Evolutionary conservation across 2,888 invertebrate genomes (phyloP).

Genomic region (Chrysomela aeneicollis): DNA sequence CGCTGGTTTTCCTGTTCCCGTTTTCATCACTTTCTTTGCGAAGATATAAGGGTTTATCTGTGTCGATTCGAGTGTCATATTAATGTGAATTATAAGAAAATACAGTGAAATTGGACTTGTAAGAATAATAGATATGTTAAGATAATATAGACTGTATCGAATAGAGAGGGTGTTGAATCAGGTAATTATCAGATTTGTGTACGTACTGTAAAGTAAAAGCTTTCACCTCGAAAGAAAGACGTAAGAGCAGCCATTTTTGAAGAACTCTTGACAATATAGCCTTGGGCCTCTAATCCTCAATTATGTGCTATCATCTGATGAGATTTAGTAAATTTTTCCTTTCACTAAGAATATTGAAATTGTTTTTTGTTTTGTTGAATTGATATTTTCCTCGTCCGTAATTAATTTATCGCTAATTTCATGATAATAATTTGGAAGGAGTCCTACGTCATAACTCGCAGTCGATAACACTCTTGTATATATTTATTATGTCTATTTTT

Average conservation of each 20-base stretch:
- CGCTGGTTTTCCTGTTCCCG: conserved; percentile 12
- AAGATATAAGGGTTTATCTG: conserved; percentile 45
- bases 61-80: conserved; percentile 41
- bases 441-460: background rate
- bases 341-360: background rate
- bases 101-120: background rate
- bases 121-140: conserved; percentile 1
- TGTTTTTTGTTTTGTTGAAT: background rate
- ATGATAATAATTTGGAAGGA: background rate
- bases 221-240: conserved; percentile 26
- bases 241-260: conserved; percentile 46
- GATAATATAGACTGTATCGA: conserved; percentile 9
- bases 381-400: background rate
- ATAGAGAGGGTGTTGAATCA: conserved; percentile 3
- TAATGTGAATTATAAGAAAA: conserved; percentile 22
- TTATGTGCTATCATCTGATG: background rate
- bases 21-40: conserved; percentile 33
- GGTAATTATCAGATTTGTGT: conserved; percentile 18
- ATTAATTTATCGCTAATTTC: background rate
- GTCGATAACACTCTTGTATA: too few species aligned
- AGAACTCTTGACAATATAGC: background rate
- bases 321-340: background rate
- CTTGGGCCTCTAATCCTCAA: background rate
- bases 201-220: background rate
- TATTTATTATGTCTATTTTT: conserved; percentile 25